phyloP scores from a whole-genome alignment of 2,888 invertebrate species.

The Aromia moschata region DNA sequence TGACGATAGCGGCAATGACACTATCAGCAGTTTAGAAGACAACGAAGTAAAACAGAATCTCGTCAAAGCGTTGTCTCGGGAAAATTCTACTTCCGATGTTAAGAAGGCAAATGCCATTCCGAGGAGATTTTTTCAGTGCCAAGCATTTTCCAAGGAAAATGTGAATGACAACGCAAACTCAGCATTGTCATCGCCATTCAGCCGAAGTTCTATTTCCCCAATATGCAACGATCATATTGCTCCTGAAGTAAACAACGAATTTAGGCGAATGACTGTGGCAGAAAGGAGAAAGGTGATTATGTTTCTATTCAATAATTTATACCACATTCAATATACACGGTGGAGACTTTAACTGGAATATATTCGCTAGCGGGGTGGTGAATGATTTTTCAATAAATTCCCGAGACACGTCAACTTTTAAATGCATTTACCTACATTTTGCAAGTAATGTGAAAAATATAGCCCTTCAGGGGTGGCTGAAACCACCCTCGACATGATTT shows the following conservation, averaged over 20 bases:
- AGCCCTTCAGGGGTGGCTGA: too few species aligned
- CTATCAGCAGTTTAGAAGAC: background rate
- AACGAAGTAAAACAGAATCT: conserved; percentile 5
- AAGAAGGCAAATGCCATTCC: conserved; percentile 8
- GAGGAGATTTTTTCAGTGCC: conserved; percentile 8
- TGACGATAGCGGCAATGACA: background rate
- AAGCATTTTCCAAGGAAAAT: conserved; percentile 8
- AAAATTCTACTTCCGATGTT: conserved; percentile 1
- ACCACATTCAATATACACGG: too few species aligned
- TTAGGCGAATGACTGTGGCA: conserved; percentile 33
- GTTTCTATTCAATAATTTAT: background rate
- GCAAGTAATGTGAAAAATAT: too few species aligned
- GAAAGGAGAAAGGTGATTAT: conserved; percentile 43
- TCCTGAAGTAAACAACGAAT: conserved; percentile 46
- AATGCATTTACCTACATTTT: too few species aligned
- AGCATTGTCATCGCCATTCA: conserved; percentile 4
- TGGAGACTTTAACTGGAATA: too few species aligned
- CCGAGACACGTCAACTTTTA: too few species aligned
- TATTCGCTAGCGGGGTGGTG: too few species aligned
- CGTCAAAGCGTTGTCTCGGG: background rate
- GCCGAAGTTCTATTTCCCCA: conserved; percentile 48
- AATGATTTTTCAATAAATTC: too few species aligned
- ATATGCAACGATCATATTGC: conserved; percentile 53
- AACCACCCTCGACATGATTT: too few species aligned
- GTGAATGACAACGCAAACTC: too few species aligned